Conservation (phyloP, 2,113 vertebrate species). For the Sylvia atricapilla region DNA sequence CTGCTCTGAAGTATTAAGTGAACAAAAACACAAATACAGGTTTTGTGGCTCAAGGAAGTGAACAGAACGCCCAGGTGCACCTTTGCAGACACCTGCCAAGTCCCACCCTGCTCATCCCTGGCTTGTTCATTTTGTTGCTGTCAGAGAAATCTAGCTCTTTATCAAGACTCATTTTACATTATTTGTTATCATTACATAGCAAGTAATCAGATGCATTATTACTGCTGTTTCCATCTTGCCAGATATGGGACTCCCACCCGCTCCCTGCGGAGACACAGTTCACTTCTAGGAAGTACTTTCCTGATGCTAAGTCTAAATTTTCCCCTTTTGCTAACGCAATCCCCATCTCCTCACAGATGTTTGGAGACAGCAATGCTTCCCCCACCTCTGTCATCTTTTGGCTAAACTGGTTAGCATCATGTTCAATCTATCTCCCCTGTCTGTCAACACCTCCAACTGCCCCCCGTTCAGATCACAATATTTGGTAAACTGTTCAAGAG, state of each 20-base stretch:
- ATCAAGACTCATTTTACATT: slow-evolving; percentile 9
- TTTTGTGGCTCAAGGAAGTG: not conserved
- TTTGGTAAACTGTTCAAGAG: not conserved
- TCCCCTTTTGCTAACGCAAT: not conserved
- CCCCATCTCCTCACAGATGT: slow-evolving; percentile 42
- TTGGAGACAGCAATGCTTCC: slow-evolving; percentile 1
- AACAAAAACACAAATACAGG: not conserved
- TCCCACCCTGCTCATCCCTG: not conserved
- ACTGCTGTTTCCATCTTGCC: not conserved
- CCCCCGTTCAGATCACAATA: not conserved
- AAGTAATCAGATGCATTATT: not conserved
- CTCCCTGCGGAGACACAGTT: slow-evolving; percentile 12
- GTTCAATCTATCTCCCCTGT: not conserved
- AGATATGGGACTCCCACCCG: slow-evolving; percentile 45
- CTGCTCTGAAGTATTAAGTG: not conserved
- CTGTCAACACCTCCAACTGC: slow-evolving; percentile 5
- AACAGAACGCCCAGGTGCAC: not conserved
- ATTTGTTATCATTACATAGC: slow-evolving; percentile 12
- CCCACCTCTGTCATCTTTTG: slow-evolving; percentile 48
- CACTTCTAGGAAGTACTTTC: slow-evolving; percentile 49
- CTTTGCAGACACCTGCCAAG: not conserved
- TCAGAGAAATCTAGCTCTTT: not conserved
- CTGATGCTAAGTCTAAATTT: slow-evolving; percentile 8
- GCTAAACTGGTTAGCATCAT: not conserved
- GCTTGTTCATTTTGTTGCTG: not conserved